These are phyloP conservation scores for Leptinotarsa texana DNA, from an alignment of 1,140 invertebrate species.

Conservation along the genomic window DNA sequence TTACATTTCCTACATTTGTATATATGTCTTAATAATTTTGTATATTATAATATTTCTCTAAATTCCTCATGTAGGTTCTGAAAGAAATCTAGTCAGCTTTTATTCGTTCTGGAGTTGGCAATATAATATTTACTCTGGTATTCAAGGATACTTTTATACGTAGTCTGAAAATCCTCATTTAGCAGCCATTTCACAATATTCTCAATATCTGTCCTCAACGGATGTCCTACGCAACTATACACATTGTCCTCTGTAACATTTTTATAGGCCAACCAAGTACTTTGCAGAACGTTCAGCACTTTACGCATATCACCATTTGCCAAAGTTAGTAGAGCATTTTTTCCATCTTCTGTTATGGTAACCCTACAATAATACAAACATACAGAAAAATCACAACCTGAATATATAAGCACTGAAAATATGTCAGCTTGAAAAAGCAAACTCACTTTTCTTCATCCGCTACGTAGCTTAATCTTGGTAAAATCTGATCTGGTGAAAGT, in stretches of 20 bases:
- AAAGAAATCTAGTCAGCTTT: too few species aligned
- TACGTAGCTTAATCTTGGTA: constrained; percentile 86
- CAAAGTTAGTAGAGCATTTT: constrained; percentile 86
- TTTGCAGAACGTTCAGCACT: constrained; percentile 94
- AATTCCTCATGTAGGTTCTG: too few species aligned
- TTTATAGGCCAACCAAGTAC: constrained; percentile 78
- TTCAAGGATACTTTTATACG: constrained; percentile 78
- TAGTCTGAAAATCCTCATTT: constrained; percentile 79
- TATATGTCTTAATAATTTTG: too few species aligned
- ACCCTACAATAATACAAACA: constrained; percentile 64
- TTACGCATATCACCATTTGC: constrained; percentile 98
- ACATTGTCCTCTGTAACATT: constrained; percentile 89
- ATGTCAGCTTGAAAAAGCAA: not conserved
- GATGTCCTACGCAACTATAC: constrained; percentile 96
- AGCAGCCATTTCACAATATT: constrained; percentile 87
- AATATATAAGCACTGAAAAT: not conserved
- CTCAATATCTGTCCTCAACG: constrained; percentile 86
- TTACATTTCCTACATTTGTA: too few species aligned
- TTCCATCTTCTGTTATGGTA: constrained; percentile 86
- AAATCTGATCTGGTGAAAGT: constrained; percentile 81
- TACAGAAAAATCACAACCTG: not conserved
- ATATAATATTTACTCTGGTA: not conserved
- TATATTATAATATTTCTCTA: too few species aligned
- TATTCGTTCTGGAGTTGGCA: too few species aligned
- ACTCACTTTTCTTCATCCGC: constrained; percentile 82